Evolutionary conservation across 2,113 vertebrate species (phyloP).

Genomic region (Indri indri): DNA sequence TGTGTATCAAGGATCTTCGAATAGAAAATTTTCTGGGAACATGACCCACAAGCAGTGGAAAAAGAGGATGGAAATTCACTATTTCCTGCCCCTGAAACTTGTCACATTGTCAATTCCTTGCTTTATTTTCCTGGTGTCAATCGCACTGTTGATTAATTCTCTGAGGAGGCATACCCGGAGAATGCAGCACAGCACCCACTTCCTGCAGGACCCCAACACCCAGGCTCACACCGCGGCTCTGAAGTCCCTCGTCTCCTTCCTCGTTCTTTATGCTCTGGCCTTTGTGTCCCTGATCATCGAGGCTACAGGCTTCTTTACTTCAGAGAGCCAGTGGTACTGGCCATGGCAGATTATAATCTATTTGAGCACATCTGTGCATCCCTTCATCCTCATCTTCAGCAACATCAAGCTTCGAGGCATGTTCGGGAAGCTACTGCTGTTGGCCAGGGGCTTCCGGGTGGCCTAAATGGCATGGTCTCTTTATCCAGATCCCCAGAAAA

Average conservation of each 20-base stretch:
- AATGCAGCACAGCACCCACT: not conserved
- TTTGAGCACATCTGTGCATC: not conserved
- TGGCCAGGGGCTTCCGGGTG: conserved; percentile 33
- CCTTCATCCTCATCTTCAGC: conserved; percentile 54
- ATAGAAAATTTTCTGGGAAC: not conserved
- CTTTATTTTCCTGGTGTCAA: conserved; percentile 16
- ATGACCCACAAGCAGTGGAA: not conserved
- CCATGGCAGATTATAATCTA: conserved; percentile 16
- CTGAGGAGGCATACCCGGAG: conserved; percentile 3
- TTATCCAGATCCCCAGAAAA: not conserved
- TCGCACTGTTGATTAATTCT: conserved; percentile 31
- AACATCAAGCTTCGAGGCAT: conserved; percentile 24
- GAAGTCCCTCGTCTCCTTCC: conserved; percentile 54
- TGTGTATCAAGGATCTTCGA: not conserved
- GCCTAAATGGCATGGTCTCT: not conserved
- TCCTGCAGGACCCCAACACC: not conserved
- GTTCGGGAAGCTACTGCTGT: not conserved
- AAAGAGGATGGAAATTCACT: not conserved
- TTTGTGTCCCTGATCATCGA: conserved; percentile 3
- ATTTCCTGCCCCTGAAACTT: conserved; percentile 42
- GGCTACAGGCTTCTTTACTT: not conserved
- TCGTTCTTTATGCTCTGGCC: not conserved
- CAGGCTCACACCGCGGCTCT: conserved; percentile 40
- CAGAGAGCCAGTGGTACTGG: not conserved
- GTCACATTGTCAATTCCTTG: not conserved